Conservation (phyloP, 1,140 invertebrate genomes). For the Temnothorax curvispinosus region DNA sequence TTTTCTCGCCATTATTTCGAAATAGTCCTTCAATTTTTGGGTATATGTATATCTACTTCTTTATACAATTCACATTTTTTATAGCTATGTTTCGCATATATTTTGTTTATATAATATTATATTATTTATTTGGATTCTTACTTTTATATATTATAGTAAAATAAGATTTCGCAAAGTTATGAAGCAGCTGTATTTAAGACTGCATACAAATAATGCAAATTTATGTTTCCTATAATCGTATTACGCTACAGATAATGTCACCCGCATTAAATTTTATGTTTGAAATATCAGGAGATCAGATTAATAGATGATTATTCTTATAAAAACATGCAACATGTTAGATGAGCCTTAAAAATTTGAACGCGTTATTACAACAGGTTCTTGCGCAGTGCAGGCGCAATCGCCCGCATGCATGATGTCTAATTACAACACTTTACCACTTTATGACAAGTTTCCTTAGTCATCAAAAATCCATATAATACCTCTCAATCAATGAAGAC, state of each 20-base stretch:
- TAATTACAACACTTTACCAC: constrained; percentile 22
- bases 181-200: background rate
- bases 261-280: constrained; percentile 17
- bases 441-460: background rate
- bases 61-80: background rate
- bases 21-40: background rate
- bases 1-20: background rate
- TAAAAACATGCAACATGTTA: background rate
- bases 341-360: background rate
- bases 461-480: background rate
- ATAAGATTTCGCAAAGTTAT: background rate
- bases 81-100: background rate
- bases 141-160: background rate
- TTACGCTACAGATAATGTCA: background rate
- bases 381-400: background rate
- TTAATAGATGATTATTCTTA: constrained; percentile 15
- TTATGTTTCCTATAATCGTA: background rate
- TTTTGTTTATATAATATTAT: constrained; percentile 2
- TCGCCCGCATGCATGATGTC: constrained; percentile 15
- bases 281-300: background rate
- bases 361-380: background rate
- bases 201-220: background rate
- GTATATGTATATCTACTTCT: background rate
- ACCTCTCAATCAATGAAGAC: background rate
- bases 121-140: background rate